These are phyloP conservation scores for Macrosoma leucophasiata DNA, from an alignment of 2,888 invertebrate genomes.

Conservation along the genomic window DNA sequence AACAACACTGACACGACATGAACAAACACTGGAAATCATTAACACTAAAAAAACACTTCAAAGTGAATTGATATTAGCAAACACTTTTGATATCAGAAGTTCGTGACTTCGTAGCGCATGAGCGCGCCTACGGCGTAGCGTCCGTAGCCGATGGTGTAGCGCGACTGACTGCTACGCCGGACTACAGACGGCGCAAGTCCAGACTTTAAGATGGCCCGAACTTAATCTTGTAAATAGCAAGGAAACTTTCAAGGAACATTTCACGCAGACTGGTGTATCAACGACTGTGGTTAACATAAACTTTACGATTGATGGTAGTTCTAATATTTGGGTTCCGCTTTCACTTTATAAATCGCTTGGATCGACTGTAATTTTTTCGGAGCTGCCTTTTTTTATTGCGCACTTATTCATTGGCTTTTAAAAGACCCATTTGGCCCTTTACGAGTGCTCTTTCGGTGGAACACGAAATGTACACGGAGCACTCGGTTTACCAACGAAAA, in stretches of 20 bases:
- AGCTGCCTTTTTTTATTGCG: conserved; percentile 6
- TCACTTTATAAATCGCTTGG: conserved; percentile 5
- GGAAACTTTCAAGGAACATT: conserved; percentile 37
- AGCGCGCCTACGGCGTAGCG: conserved; percentile 43
- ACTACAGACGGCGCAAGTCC: conserved; percentile 53
- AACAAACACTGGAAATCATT: conserved; percentile 32
- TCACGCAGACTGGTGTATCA: conserved; percentile 21
- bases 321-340: conserved; percentile 5
- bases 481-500: too few relatives aligned
- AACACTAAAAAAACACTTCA: conserved; percentile 9
- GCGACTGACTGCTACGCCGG: conserved; percentile 48
- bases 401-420: conserved; percentile 5
- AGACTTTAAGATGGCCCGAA: conserved; percentile 34
- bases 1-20: conserved; percentile 37
- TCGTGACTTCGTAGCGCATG: conserved; percentile 35
- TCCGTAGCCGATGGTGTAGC: conserved; percentile 47
- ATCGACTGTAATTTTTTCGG: conserved; percentile 3
- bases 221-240: conserved; percentile 42
- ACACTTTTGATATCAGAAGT: conserved; percentile 10
- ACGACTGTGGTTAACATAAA: conserved; percentile 6
- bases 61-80: conserved; percentile 8
- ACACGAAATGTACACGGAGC: too few relatives aligned
- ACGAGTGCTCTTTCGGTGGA: too few relatives aligned
- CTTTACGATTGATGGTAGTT: conserved; percentile 11
- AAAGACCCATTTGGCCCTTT: too few relatives aligned